Conservation (phyloP, 2,888 invertebrate species). For the Ichneumoninae sp. region DNA sequence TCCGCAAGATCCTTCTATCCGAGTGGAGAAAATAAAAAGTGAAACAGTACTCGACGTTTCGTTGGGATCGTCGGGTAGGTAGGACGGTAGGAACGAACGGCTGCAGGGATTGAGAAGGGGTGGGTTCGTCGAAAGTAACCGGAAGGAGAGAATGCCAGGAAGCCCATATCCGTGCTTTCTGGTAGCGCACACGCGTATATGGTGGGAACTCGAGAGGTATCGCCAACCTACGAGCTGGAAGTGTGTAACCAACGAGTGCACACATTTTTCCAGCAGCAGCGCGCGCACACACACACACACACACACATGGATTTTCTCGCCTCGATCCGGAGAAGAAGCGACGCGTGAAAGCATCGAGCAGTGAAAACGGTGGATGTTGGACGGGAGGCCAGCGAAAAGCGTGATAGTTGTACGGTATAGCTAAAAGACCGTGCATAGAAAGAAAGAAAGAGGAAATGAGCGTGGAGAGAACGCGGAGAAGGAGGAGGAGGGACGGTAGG, state of each 20-base stretch:
- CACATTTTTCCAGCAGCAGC: background rate
- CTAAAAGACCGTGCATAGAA: constrained; percentile 13
- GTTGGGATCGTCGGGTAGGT: background rate
- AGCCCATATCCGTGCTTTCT: constrained; percentile 1
- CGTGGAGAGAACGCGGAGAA: background rate
- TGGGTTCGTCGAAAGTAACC: background rate
- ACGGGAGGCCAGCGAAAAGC: constrained; percentile 3
- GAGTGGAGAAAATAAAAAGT: background rate
- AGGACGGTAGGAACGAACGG: background rate
- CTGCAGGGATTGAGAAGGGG: background rate
- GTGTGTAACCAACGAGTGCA: background rate
- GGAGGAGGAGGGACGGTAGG: background rate
- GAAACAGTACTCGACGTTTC: background rate
- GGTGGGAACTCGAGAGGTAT: constrained; percentile 9
- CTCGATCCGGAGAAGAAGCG: constrained; percentile 6
- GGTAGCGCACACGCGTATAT: background rate
- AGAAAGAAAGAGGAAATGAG: constrained; percentile 21
- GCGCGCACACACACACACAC: background rate
- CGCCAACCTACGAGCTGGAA: background rate
- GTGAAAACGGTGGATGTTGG: background rate
- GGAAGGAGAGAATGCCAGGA: constrained; percentile 30
- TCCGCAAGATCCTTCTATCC: background rate
- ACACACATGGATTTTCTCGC: background rate
- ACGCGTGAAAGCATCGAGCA: constrained; percentile 21
- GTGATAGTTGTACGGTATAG: constrained; percentile 38